Base-by-base conservation (phyloP, 35 echinoderm and acorn worm genomes). In the Heliocidaris erythrogramma region DNA sequence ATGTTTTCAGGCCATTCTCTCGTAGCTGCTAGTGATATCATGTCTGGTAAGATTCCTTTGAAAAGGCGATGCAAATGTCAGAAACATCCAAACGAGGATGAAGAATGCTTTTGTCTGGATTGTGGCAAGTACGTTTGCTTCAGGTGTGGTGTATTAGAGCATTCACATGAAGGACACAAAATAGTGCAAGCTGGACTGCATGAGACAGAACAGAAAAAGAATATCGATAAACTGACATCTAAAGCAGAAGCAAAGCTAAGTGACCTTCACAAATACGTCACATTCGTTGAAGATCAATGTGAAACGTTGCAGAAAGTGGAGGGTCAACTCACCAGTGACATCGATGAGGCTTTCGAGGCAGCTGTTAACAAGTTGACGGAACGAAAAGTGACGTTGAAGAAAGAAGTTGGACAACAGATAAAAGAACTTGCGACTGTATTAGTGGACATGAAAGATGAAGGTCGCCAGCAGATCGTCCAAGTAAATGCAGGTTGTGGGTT, bases 91-190 rank as follows among this genome's bases (percentile, higher is more conserved):
- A 14, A 13, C 13, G 91, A 92, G 49, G 91, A 92, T 18, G 91
- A 92, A 13, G 49, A 59, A 30, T 92, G 31, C 27, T 92, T 52
- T 27, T 92, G 91, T 13, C 29, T 49, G 2, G 49, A 92, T 16
- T 92, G 91, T 59, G 17, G 16, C 18, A 42, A 59, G 91, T 92
- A 50, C 49, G 27, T 92, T 48, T 92, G 91, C 50, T 92, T 92
- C n/a, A 32, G 91, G 29, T 92, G 91, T 59, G 14, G 91, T 29
- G 50, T 92, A 11, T 16, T 92, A 59, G 91, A 92, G 21, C 91
- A 92, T n/a, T 24, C n/a, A 13, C 47, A 92, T 12, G 91, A 10
- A 13, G 91, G 91, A 18, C 91, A 92, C 30, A 49, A 59, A 16
- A 48, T 92, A 10, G 13, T 92, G 47, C 48, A 92, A 30, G 91